Conservation (phyloP, 2,797 vertebrate genomes). For the Sparus aurata region DNA sequence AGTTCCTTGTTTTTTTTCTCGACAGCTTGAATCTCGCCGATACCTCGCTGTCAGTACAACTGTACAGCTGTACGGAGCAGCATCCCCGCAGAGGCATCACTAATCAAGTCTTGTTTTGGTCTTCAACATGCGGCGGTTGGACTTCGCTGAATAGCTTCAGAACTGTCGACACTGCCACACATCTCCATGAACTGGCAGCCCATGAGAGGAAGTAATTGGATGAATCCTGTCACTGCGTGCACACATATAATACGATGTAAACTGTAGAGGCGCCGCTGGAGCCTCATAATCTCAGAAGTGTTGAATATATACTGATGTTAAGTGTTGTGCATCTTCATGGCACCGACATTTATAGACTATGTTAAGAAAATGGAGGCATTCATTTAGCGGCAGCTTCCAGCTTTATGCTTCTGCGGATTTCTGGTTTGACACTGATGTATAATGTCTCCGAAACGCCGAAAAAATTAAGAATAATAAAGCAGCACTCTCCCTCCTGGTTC, state of each 20-base stretch:
- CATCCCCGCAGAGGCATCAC: conserved; percentile 62
- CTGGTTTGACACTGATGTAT: conserved; percentile 47
- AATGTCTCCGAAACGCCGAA: conserved; percentile 60
- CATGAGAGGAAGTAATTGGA: conserved; percentile 59
- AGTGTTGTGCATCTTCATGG: conserved; percentile 17
- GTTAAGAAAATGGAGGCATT: conserved; percentile 28
- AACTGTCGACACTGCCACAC: conserved; percentile 65
- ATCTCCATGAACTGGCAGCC: conserved; percentile 57
- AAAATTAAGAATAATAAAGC: conserved; percentile 59
- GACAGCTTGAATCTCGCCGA: conserved; percentile 52
- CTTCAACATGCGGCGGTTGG: conserved; percentile 54
- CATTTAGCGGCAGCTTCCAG: conserved; percentile 42
- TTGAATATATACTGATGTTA: conserved; percentile 31
- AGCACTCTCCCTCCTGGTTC: conserved; percentile 41
- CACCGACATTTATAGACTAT: background rate
- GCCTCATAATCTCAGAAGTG: conserved; percentile 23
- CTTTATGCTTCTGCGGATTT: conserved; percentile 41
- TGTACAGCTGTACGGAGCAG: conserved; percentile 58
- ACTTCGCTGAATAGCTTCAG: conserved; percentile 58
- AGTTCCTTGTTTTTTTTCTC: conserved; percentile 55
- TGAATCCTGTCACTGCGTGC: conserved; percentile 30
- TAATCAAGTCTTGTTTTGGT: conserved; percentile 76
- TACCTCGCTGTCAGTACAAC: conserved; percentile 59
- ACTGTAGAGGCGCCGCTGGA: conserved; percentile 23
- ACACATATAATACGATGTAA: conserved; percentile 33